These are phyloP conservation scores for Chrysochloris asiatica DNA, from an alignment of 2,113 vertebrate species.

Conservation along the genomic window DNA sequence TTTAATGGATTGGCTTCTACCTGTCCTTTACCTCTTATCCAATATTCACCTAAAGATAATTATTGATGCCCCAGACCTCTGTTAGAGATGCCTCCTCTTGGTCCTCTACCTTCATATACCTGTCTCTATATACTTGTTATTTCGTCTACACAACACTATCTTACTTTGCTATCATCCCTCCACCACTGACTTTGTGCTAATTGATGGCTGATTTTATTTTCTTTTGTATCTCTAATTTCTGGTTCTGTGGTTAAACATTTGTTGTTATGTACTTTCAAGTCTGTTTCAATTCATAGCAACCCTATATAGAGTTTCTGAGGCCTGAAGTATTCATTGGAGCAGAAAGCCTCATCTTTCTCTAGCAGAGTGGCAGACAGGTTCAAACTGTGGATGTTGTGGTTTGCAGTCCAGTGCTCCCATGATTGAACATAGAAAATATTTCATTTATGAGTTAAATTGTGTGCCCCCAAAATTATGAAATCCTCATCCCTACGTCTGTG, in stretches of 20 bases:
- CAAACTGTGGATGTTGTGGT: too few relatives aligned
- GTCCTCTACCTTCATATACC: background rate
- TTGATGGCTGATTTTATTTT: background rate
- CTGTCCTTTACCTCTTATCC: slow-evolving; percentile 32
- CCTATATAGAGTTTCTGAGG: too few relatives aligned
- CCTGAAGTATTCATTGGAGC: too few relatives aligned
- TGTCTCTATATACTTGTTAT: background rate
- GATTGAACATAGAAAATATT: background rate
- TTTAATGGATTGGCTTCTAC: background rate
- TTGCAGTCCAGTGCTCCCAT: too few relatives aligned
- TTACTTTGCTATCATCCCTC: background rate
- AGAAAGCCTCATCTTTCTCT: too few relatives aligned
- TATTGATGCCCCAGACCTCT: background rate
- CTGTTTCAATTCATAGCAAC: too few relatives aligned
- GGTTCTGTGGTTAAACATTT: background rate
- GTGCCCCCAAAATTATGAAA: background rate
- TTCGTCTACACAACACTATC: background rate
- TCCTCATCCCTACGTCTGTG: background rate
- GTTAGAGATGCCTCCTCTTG: background rate
- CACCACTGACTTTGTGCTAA: background rate
- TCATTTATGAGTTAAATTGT: background rate
- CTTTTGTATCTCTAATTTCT: background rate
- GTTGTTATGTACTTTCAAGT: too few relatives aligned
- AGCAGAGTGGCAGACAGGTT: too few relatives aligned
- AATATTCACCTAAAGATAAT: background rate